These are phyloP conservation scores for Oceanodroma tethys DNA, from an alignment of 2,113 vertebrate species.

Conservation along the genomic window DNA sequence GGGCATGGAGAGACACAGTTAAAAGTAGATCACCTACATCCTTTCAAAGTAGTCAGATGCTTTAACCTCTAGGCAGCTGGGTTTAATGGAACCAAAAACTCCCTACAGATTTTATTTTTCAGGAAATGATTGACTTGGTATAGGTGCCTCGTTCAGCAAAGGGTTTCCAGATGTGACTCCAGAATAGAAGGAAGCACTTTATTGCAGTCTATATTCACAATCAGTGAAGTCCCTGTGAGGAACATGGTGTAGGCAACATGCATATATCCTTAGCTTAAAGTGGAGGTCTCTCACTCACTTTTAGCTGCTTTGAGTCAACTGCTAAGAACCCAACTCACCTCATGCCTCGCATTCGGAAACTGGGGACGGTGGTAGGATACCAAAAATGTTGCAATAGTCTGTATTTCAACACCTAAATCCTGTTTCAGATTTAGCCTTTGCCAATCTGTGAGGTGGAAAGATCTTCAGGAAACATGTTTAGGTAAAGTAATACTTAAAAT, in stretches of 20 bases:
- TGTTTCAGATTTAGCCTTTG: background rate
- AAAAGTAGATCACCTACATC: background rate
- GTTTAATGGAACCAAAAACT: constrained; percentile 6
- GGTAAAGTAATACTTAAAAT: background rate
- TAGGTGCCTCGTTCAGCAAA: constrained; percentile 27
- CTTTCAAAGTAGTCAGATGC: background rate
- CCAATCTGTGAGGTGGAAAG: background rate
- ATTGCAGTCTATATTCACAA: background rate
- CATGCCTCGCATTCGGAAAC: background rate
- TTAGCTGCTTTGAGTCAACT: background rate
- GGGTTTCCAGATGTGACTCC: constrained; percentile 20
- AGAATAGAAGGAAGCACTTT: constrained; percentile 10
- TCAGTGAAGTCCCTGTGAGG: background rate
- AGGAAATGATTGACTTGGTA: background rate
- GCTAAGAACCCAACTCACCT: background rate
- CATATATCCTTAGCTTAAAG: background rate
- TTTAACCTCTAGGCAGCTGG: background rate
- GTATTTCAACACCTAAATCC: background rate
- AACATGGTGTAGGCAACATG: background rate
- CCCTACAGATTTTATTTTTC: background rate
- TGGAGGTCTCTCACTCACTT: background rate
- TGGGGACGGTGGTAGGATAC: background rate
- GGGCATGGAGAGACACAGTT: background rate
- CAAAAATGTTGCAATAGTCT: background rate
- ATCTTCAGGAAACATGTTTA: background rate